Base-by-base conservation (phyloP, 2,113 vertebrate genomes). In the Butorides virescens region DNA sequence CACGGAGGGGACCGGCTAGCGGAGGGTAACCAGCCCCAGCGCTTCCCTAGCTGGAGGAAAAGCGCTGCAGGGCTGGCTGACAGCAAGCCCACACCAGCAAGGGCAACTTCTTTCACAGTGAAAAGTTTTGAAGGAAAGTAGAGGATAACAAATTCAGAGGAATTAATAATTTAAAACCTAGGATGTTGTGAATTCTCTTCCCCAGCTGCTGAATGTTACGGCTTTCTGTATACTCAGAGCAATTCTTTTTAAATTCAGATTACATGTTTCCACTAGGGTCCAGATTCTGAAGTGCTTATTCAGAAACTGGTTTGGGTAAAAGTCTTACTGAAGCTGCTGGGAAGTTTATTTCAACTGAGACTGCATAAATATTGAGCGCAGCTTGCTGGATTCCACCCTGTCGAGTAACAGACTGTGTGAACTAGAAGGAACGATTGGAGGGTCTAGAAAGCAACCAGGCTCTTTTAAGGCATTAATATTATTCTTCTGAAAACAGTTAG, bases 221-320 rank as follows among this genome's bases (percentile, higher is more conserved):
- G 68, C 37, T 87, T 44, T 77, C 65, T 53, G 53, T 81, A 75
- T 42, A 63, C 42, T 81, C 92, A 71, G 77, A 95, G 77, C 46
- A 91, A 87, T 90, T 72, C 63, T 95, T 96, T 97, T 97, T 61
- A 96, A 96, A 96, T 97, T 95, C 94, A 96, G 93, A 95, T 95
- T 94, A 83, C 52, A 9, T 63, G 44, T 94, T 93, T 91, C 83
- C 94, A 95, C 91, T 62, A 73, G 78, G 75, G 84, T 86, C 47
- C 49, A 80, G 73, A 97, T 92, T 93, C 83, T 95, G 89, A 95
- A 95, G 74, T 58, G 15, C 73, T 92, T 95, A 90, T 86, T 95
- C 86, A 92, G 75, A 84, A 93, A 95, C 23, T 93, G 77, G 66
- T 86, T 95, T 95, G 96, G 82, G 93, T 89, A 93, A 88, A 94